These are phyloP conservation scores for Spilosoma lubricipeda DNA, from an alignment of 2,888 invertebrate genomes.

Conservation along the genomic window DNA sequence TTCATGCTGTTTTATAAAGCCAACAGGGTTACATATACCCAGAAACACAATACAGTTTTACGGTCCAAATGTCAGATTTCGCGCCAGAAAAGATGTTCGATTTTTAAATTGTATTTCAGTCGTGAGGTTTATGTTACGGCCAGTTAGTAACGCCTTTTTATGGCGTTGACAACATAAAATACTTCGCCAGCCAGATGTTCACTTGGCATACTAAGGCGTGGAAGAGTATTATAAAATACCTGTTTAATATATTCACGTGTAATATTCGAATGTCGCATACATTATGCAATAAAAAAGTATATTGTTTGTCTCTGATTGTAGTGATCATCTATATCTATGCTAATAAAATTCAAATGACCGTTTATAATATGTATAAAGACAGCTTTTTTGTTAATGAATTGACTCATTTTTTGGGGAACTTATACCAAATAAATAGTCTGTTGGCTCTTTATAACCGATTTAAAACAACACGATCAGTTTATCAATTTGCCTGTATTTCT, in stretches of 20 bases:
- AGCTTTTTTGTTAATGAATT: neutral
- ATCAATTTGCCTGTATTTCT: too few species aligned
- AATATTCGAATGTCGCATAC: conserved; percentile 15
- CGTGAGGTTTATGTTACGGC: conserved; percentile 19
- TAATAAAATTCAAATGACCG: too few species aligned
- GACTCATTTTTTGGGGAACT: too few species aligned
- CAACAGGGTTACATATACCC: neutral
- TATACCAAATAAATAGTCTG: too few species aligned
- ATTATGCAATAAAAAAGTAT: conserved; percentile 37
- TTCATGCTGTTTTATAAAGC: neutral
- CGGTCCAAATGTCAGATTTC: conserved; percentile 24
- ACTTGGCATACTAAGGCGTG: conserved; percentile 34
- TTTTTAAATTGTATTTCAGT: conserved; percentile 20
- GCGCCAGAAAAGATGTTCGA: conserved; percentile 24
- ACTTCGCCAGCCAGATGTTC: conserved; percentile 51
- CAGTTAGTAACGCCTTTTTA: conserved; percentile 36
- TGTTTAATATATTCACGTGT: conserved; percentile 27
- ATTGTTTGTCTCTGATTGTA: conserved; percentile 27
- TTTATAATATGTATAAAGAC: neutral
- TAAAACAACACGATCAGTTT: too few species aligned
- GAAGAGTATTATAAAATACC: conserved; percentile 25
- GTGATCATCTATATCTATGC: conserved; percentile 10
- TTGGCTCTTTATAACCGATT: too few species aligned
- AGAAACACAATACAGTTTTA: neutral
- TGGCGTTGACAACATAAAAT: conserved; percentile 40